These are phyloP conservation scores for Semibalanus balanoides DNA, from an alignment of 1,140 invertebrate species.

Conservation along the genomic window DNA sequence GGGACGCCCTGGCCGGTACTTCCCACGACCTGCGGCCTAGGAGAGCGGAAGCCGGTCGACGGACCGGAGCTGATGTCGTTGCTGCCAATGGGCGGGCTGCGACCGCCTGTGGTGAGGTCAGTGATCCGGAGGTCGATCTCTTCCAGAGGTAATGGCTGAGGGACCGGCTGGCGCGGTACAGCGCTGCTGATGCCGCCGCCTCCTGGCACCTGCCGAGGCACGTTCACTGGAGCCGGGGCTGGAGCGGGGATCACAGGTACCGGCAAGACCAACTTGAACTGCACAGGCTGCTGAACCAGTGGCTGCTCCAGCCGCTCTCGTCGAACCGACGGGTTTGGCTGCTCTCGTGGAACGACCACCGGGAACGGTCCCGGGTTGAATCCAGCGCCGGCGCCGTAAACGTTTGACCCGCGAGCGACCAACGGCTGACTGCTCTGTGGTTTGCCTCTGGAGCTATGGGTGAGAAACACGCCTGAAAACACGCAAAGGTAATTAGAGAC, in stretches of 20 bases:
- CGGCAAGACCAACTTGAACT: no score
- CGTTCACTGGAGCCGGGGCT: neutral
- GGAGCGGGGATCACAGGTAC: no score
- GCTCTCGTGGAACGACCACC: neutral
- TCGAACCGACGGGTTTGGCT: neutral
- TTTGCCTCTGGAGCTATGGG: neutral
- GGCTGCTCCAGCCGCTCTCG: no score
- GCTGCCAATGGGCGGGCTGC: neutral
- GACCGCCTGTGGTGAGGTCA: neutral
- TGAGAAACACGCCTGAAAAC: neutral
- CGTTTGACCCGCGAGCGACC: neutral
- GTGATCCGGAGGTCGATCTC: neutral
- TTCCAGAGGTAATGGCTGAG: neutral
- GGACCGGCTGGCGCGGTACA: no score
- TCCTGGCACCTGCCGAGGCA: neutral
- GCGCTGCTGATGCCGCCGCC: no score
- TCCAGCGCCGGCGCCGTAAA: neutral
- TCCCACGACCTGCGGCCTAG: neutral
- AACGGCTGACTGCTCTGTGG: neutral
- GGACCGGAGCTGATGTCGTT: neutral
- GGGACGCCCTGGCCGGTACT: neutral
- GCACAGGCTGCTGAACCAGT: neutral
- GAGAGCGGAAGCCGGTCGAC: no score
- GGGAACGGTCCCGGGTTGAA: neutral
- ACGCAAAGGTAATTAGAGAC: neutral